Evolutionary conservation across 2,888 invertebrate species (phyloP).

Genomic region (Nebria brevicollis): DNA sequence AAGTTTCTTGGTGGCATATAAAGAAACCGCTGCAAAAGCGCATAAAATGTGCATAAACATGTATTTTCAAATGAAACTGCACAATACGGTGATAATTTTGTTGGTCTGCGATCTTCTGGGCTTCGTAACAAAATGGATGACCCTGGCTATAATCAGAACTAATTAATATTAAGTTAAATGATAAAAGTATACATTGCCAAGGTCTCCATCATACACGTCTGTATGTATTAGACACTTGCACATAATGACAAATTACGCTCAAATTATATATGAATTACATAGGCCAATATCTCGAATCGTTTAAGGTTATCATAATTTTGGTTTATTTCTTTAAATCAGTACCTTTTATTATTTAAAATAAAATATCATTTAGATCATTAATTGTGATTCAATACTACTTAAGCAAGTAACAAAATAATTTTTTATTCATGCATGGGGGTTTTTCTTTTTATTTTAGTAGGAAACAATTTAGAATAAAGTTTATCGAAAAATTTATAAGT

Average conservation of each 20-base stretch:
- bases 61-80: too few species aligned
- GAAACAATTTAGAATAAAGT: not conserved
- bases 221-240: not conserved
- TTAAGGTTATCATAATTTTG: not conserved
- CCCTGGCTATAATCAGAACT: slow-evolving; percentile 42
- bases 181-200: slow-evolving; percentile 42
- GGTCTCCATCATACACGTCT: slow-evolving; percentile 3
- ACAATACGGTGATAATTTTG: too few species aligned
- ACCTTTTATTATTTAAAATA: too few species aligned
- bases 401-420: too few species aligned
- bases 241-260: not conserved
- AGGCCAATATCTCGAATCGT: not conserved
- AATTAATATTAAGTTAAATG: slow-evolving; percentile 42
- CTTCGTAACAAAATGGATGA: slow-evolving; percentile 35
- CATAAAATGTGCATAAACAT: too few species aligned
- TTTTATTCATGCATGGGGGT: not conserved
- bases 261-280: not conserved
- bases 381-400: too few species aligned
- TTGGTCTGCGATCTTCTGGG: not conserved
- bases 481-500: not conserved
- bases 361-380: too few species aligned
- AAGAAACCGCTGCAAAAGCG: too few species aligned
- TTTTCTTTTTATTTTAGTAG: not conserved
- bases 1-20: too few species aligned
- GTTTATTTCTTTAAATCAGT: not conserved